These are phyloP conservation scores for Baryphthengus martii DNA, from an alignment of 2,113 vertebrate species.

Conservation along the genomic window DNA sequence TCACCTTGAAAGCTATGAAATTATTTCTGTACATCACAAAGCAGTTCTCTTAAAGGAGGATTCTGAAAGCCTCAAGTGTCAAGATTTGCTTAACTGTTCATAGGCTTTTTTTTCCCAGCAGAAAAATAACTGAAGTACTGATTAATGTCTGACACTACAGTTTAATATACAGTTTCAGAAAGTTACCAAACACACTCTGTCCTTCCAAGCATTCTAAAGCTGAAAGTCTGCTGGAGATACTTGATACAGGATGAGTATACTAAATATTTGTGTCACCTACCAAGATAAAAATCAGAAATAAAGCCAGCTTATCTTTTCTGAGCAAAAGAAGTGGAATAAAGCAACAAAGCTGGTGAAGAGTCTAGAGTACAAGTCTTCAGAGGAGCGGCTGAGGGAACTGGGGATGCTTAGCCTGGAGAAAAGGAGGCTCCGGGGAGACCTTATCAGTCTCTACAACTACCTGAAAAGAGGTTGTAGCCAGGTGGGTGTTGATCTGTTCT, in stretches of 20 bases:
- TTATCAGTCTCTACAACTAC: no score
- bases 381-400: no score
- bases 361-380: no score
- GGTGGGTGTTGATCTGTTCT: no score
- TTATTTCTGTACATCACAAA: background rate
- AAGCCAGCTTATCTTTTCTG: background rate
- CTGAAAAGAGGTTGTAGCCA: no score
- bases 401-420: no score
- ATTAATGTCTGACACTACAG: background rate
- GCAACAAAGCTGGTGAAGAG: no score
- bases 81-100: background rate
- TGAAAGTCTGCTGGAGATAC: background rate
- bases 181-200: background rate
- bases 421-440: no score
- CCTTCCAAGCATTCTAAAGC: background rate
- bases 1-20: background rate
- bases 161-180: background rate
- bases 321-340: background rate
- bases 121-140: background rate
- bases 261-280: background rate
- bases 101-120: rapidly evolving
- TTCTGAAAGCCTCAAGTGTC: background rate
- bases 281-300: background rate
- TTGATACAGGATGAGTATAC: background rate
- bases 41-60: background rate